Evolutionary conservation across 2,113 vertebrate species (phyloP).

Genomic region (Ursus arctos): DNA sequence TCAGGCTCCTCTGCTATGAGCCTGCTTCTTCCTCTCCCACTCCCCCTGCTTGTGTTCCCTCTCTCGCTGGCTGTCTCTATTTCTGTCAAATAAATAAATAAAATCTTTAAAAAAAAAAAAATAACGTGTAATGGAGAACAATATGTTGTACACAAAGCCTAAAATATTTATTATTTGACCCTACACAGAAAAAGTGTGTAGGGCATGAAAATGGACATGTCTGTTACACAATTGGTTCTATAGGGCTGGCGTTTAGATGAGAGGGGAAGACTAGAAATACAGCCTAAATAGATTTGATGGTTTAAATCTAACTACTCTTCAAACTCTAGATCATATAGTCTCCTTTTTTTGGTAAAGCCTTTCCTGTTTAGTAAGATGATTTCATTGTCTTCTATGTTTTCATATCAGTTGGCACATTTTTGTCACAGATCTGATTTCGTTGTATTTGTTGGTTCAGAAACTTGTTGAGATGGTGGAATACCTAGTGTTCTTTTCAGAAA

Average conservation of each 20-base stretch:
- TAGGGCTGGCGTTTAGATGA: background rate
- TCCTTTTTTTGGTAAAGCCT: background rate
- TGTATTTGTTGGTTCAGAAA: background rate
- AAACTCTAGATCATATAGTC: background rate
- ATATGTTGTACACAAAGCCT: background rate
- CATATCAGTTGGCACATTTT: conserved; percentile 1
- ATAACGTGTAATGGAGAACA: background rate
- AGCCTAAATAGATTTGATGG: background rate
- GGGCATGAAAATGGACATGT: background rate
- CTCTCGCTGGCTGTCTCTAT: too few species aligned
- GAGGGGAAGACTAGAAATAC: background rate
- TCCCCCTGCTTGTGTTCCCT: too few species aligned
- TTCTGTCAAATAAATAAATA: too few species aligned
- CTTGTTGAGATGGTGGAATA: background rate
- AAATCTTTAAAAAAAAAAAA: background rate
- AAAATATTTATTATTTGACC: background rate
- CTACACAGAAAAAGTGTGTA: background rate
- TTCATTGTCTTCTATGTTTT: background rate
- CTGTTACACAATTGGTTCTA: background rate
- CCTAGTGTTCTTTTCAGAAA: conserved; percentile 5
- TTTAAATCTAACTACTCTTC: background rate
- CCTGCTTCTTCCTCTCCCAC: too few species aligned
- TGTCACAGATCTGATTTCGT: background rate
- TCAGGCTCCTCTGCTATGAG: too few species aligned
- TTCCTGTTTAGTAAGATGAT: background rate